Evolutionary conservation across 2,888 invertebrate species (phyloP).

Genomic region (Meloe dianella): DNA sequence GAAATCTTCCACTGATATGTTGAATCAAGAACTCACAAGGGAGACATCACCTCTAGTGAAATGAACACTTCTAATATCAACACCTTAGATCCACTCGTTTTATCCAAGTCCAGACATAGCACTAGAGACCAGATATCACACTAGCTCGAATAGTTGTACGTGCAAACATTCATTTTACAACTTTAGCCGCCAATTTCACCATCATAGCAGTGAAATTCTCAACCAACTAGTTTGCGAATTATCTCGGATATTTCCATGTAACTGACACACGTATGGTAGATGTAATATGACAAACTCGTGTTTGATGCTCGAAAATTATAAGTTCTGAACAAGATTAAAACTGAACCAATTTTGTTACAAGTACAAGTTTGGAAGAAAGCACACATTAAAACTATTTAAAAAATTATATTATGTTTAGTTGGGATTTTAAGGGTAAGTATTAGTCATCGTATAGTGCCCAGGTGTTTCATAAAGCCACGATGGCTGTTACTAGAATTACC

Average conservation of each 20-base stretch:
- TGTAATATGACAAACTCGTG: background rate
- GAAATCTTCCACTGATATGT: background rate
- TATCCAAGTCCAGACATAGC: slow-evolving; percentile 18
- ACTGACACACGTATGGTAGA: background rate
- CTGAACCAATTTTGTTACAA: background rate
- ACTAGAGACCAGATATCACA: slow-evolving; percentile 27
- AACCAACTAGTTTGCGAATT: background rate
- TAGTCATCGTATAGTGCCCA: slow-evolving; percentile 26
- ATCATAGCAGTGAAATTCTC: background rate
- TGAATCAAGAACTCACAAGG: background rate
- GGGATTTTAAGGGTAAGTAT: slow-evolving; percentile 12
- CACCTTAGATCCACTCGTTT: background rate
- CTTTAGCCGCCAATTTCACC: background rate
- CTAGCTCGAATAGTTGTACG: slow-evolving; percentile 25
- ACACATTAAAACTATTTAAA: background rate
- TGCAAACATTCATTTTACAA: slow-evolving; percentile 32
- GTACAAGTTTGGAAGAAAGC: too few relatives aligned
- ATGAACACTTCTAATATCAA: background rate
- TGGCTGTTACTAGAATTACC: slow-evolving; percentile 29
- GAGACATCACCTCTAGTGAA: background rate
- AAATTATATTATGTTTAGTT: background rate
- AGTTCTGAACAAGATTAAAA: background rate
- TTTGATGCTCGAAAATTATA: background rate
- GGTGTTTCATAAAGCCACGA: slow-evolving; percentile 27
- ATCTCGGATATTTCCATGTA: background rate